A percentile compares a stretch with the other conserved stretches of the same genome.
Evolutionary conservation across 2,888 invertebrate species (phyloP).

Genomic region (Agrochola lota): DNA sequence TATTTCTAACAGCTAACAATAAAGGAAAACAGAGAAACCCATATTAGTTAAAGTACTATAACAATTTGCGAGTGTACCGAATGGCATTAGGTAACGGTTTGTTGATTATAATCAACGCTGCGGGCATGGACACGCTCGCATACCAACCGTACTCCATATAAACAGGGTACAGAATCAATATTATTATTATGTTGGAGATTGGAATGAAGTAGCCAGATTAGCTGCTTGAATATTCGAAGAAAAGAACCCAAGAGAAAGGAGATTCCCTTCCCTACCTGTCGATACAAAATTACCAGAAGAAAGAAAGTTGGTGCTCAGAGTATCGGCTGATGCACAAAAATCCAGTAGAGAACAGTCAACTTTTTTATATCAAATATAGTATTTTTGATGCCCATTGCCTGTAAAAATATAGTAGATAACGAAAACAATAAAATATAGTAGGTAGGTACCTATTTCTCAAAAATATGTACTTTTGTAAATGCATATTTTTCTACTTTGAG

Average conservation of each 20-base stretch:
- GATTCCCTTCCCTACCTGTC: not conserved
- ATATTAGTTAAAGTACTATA: conserved; percentile 22
- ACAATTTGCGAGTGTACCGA: conserved; percentile 36
- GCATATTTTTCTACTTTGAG: no score
- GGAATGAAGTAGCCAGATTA: not conserved
- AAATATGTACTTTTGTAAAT: no score
- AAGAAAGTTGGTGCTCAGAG: not conserved
- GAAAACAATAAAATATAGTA: no score
- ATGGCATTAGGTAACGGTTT: conserved; percentile 39
- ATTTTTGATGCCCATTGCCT: no score
- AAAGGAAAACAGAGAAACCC: conserved; percentile 5
- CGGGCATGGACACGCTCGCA: conserved; percentile 25
- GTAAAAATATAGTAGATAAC: no score
- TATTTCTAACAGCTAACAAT: conserved; percentile 3
- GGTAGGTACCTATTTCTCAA: no score
- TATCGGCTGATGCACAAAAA: not conserved
- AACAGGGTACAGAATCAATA: conserved; percentile 18
- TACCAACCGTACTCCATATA: conserved; percentile 29
- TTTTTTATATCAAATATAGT: no score
- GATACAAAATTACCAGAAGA: not conserved
- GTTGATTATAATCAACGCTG: conserved; percentile 33
- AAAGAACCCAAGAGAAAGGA: not conserved
- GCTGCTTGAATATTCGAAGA: not conserved
- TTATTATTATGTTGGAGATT: not conserved
- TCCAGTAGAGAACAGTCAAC: not conserved